Evolutionary conservation across 2,888 invertebrate genomes (phyloP).

Genomic region (Idaea straminata): DNA sequence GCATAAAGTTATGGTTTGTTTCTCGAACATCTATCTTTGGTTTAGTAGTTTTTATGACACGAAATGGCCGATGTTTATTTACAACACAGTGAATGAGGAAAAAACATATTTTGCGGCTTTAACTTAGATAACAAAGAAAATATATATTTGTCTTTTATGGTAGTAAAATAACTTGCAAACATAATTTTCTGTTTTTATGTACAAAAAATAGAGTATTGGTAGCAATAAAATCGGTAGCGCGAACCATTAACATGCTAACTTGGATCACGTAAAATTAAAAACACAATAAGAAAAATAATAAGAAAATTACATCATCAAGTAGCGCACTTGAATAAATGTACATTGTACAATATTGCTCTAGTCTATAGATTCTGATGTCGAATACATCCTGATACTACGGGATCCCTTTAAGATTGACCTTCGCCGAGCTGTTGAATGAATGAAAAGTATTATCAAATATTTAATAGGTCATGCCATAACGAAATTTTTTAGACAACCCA

Average conservation of each 20-base stretch:
- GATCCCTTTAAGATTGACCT: too few relatives aligned
- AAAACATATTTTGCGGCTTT: slow-evolving; percentile 1
- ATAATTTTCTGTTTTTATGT: slow-evolving; percentile 1
- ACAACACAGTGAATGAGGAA: neutral
- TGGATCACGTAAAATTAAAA: neutral
- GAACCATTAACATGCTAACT: neutral
- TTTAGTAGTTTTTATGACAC: neutral
- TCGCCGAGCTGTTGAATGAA: too few relatives aligned
- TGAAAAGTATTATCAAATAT: too few relatives aligned
- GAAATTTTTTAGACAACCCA: too few relatives aligned
- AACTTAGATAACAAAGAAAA: neutral
- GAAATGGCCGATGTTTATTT: neutral
- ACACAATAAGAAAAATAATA: too few relatives aligned
- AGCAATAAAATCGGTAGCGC: neutral
- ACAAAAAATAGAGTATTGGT: neutral
- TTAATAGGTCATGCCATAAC: too few relatives aligned
- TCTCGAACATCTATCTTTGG: slow-evolving; percentile 1
- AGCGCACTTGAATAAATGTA: too few relatives aligned
- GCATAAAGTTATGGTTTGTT: neutral
- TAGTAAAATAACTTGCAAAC: neutral
- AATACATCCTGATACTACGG: too few relatives aligned
- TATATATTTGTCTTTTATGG: neutral
- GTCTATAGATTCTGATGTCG: too few relatives aligned
- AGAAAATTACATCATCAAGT: too few relatives aligned
- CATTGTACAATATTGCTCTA: too few relatives aligned